Base-by-base conservation (phyloP, 2,797 vertebrate genomes). In the Helicolenus hilgendorfi region DNA sequence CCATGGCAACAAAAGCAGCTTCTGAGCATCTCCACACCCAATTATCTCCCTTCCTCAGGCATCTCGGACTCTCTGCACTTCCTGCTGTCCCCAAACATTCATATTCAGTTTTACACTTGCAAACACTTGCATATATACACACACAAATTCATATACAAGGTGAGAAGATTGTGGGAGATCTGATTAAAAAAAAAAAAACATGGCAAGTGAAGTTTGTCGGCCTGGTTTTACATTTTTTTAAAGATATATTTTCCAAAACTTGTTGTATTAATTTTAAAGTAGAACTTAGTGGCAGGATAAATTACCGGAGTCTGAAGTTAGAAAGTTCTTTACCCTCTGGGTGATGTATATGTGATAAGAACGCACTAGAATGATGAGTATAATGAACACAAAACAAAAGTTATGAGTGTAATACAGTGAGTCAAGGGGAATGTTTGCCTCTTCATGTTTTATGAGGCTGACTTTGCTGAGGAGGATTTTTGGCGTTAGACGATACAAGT, bases 41-140 rank as follows among this genome's bases (percentile, higher is more conserved):
- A 93, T 95, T 95, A 95, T 95, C 93, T 95, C 77, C 56, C 80
- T 90, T 93, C 91, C 93, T 93, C 88, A 83, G 91, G 87, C 89
- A 79, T 88, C 83, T 92, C 49, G 83, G 94, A 90, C 89, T 87
- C 33, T 72, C 45, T 88, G 72, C 15, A 14, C 72, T 65, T 89
- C 82, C 71, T 84, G 53, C 59, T 35, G 79, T 87, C 87, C 84
- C 59, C 81, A 86, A 86, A 92, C 58, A 72, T 72, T 80, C 63
- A 56, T 71, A 70, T 77, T 83, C 55, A 64, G 14, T 77, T 64
- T 68, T 24, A 84, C 29, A 58, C 79, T 76, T 45, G 33, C 26
- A 79, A 63, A 81, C 69, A 33, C 62, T 65, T 49, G 1, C 36
- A 84, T 58, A 81, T 15, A 70, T 27, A 73, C 62, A 15, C 38